phyloP scores from a whole-genome alignment of 2,797 vertebrate species.

The Xiphorhynchus erythropygius region DNA sequence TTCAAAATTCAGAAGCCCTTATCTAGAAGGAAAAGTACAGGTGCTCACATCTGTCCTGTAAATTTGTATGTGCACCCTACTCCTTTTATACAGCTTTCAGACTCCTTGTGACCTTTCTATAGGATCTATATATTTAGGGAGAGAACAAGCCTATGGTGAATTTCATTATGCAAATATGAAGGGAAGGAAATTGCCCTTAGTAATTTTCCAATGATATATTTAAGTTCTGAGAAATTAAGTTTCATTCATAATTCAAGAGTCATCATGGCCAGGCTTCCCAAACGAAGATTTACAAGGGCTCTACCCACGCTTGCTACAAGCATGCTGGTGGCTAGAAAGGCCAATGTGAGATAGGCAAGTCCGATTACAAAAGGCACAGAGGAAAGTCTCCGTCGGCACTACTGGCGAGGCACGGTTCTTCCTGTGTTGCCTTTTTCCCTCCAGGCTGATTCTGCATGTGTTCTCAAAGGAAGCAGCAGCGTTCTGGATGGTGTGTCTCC shows the following conservation, averaged over 20 bases:
- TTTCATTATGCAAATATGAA: background rate
- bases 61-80: background rate
- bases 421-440: too few relatives aligned
- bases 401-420: too few relatives aligned
- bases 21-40: background rate
- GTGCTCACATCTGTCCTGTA: background rate
- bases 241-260: conserved; percentile 45
- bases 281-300: too few relatives aligned
- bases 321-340: too few relatives aligned
- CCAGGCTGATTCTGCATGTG: too few relatives aligned
- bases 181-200: background rate
- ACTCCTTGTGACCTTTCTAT: background rate
- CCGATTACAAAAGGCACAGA: too few relatives aligned
- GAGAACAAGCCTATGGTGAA: background rate
- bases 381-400: too few relatives aligned
- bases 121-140: background rate
- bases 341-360: too few relatives aligned
- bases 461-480: too few relatives aligned
- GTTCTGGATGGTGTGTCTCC: too few relatives aligned
- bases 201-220: conserved; percentile 29
- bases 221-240: conserved; percentile 14
- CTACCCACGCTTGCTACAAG: too few relatives aligned
- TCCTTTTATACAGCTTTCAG: background rate
- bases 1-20: background rate
- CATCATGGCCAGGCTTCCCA: too few relatives aligned